Evolutionary conservation across 2,113 vertebrate genomes (phyloP), one percentile per base, ranked within the genome.

Genomic region (Chaenogobius annularis): DNA sequence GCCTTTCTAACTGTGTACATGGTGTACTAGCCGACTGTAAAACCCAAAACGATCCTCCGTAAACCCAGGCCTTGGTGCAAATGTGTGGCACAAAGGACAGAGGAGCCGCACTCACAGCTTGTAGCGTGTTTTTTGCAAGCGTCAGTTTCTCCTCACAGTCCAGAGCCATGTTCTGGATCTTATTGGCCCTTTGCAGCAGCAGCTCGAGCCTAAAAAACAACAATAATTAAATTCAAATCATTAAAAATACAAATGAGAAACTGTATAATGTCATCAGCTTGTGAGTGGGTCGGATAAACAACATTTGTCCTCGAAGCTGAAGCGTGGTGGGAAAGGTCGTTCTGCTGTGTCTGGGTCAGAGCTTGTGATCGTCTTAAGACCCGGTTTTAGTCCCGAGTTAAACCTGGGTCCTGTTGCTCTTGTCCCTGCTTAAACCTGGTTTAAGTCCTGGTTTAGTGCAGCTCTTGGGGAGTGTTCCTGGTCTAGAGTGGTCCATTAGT

Each of bases 111-210:
- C 98, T 96, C 85, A 99, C 98, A 55, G 97, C 95, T 75, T 99
- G 98, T 22, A 99, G 93, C 0, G 97, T 98, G 93, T 99, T 99
- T 90, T 94, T 98, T 0, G 97, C 97, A 0, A 98, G 90, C 19
- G 98, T 99, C 75, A 99, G 93, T 77, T 99, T 99, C 83, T 99
- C 97, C 68, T 99, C 98, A 84, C 97, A 98, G 90, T 94, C 96
- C 88, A 99, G 88, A 86, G 96, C 94, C 89, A 94, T 95, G 88
- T 98, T 98, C 93, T 99, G 98, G 86, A 99, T 95, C 91, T 96
- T 98, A 90, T 99, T 99, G 52, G 98, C 98, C 70, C 95, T 95
- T 79, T 98, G 97, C 78, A 99, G 94, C 85, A 99, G 95, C 89
- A 95, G 70, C 83, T 99, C 98, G 47, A 99, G 86, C 85, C 98